Evolutionary conservation across 2,888 invertebrate species (phyloP), one percentile per base, ranked within the genome.

Genomic region (Elysia crispata): DNA sequence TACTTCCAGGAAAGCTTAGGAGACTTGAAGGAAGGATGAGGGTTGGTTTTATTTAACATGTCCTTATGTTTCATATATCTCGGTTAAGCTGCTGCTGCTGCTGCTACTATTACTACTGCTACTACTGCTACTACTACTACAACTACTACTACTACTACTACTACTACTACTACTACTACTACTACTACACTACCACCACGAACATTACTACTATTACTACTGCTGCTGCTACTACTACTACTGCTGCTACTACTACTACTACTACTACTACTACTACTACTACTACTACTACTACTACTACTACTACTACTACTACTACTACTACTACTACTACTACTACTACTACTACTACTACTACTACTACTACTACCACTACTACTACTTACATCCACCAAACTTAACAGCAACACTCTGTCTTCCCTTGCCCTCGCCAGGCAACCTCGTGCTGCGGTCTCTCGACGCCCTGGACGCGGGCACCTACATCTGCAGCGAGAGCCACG

Each of bases 381-480:
- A 13, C 23, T 60, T 5, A 25, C 5, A 60, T 8, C 23, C 25
- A 60, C 13, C 3, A 23, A 8, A 6, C n/a, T 8, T 23, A 60
- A 13, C 25, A 60, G n/a, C n/a, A n/a, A n/a, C n/a, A n/a, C 23
- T 6, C 64, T 5, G 5, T 33, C n/a, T 66, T 41, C 23, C n/a
- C n/a, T 25, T 13, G 5, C 49, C 8, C 28, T 13, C n/a, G n/a
- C 25, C 67, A 79, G 79, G 82, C 18, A 82, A 76, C 69, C 69
- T 82, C 0, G 76, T 23, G 18, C 76, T 82, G 11, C 25, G 57
- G 0, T n/a, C 66, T 1, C 76, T 69, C 28, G 66, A 57, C 8
- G 66, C 73, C 33, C 60, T 49, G 23, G 81, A 82, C 25, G 54
- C 62, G 25, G 82, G 82, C 15, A 76, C 81, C 23, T 82, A 78